Base-by-base conservation (phyloP, 1,140 invertebrate genomes). In the Dolichoris vasculosae region DNA sequence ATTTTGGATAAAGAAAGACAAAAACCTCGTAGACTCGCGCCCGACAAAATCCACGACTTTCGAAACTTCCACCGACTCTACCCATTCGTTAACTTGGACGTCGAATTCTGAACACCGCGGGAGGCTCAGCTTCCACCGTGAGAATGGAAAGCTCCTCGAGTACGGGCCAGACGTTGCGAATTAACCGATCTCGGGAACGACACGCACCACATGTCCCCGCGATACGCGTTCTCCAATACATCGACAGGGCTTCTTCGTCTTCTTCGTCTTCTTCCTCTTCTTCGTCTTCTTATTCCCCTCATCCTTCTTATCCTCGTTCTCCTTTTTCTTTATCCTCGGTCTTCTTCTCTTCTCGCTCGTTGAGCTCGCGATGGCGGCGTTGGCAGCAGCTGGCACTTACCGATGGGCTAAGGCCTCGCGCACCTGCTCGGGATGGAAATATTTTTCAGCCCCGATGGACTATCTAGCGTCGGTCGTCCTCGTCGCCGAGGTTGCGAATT, bases 371-470 rank as follows among this genome's bases (percentile, higher is more conserved):
- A 26, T 9, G n/a, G 23, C 15, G 0, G 20, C 78, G 2, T 2
- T 38, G 43, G 35, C 17, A 35, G 69, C 81, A 82, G 81, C 81
- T 82, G 81, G 64, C 79, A 71, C 30, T 71, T 71, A 40, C 46
- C 40, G 43, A 82, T 48, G 78, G 30, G 9, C 32, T 32, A 26
- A 2, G 26, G 23, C 1, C 23, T 2, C 51, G 13, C 69, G 55
- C 82, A 83, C 82, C 82, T 83, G 82, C 82, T 51, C 46, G 38
- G 0, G 38, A 75, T 63, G 7, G 6, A 26, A 40, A 26, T 35
- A 38, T 76, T 75, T 76, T 59, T 83, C 38, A 32, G 69, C 2
- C 23, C 81, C 48, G 38, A 82, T 73, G 46, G 43, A 26, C 48
- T 38, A 82, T 26, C 55, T 59, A 59, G 23, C 23, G 2, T 26